Base-by-base conservation (phyloP, 2,888 invertebrate species). In the Tanytarsus gracilentus region DNA sequence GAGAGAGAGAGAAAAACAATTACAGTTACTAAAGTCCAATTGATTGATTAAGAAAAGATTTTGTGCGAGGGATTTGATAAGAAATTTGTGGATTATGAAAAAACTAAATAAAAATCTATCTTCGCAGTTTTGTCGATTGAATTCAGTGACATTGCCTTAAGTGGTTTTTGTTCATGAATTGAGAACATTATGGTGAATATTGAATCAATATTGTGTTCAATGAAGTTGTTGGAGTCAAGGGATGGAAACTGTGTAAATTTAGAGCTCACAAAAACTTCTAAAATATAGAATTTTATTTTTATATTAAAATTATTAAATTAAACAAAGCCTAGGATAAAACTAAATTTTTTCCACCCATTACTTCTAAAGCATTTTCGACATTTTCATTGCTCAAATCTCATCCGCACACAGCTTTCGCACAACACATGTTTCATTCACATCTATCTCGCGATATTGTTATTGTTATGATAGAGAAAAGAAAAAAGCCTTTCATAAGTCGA, bases 401-500 rank as follows among this genome's bases (percentile, higher is more conserved):
- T n/a, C n/a, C n/a, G n/a, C n/a, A n/a, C n/a, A n/a, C n/a, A n/a
- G n/a, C n/a, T n/a, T n/a, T n/a, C n/a, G 23, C 44, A 26, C 55
- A 55, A 39, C 55, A 55, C 25, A 55, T 55, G 55, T 23, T 55
- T 39, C 55, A 55, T 55, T 55, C 55, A 55, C 55, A 55, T 55
- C 55, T 39, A 55, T 40, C 33, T 33, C 52, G 33, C 55, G 39
- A 18, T n/a, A 25, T 25, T 18, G 3, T 8, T 18, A 11, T 6
- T 39, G 11, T 16, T 6, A 16, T 3, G 23, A 18, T 18, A 11
- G n/a, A 25, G 49, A 49, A 49, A 16, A 8, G 26, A 6, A 27
- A 30, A 55, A 55, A 55, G 55, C 55, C 55, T 55, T 55, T 55
- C 55, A 55, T 55, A 55, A 55, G 55, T 55, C 55, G 55, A 55